These are phyloP conservation scores for Hemibagrus guttatus DNA, from an alignment of 2,797 vertebrate species.

Conservation along the genomic window DNA sequence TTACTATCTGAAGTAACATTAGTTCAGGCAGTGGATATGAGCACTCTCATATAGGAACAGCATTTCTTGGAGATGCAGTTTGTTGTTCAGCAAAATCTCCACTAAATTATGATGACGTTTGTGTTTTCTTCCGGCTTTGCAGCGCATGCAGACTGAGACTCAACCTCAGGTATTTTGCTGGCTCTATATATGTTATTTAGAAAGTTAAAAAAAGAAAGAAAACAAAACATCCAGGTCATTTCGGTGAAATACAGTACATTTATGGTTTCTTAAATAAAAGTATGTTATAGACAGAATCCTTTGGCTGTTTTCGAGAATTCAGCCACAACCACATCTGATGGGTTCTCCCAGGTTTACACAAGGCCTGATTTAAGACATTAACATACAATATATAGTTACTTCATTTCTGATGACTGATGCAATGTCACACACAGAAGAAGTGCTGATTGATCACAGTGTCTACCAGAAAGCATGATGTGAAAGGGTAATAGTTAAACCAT, in stretches of 20 bases:
- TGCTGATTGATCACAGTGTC: slow-evolving; percentile 6
- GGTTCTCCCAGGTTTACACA: background rate
- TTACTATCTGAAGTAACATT: slow-evolving; percentile 46
- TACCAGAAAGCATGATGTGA: background rate
- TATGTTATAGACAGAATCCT: background rate
- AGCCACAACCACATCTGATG: background rate
- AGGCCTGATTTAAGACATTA: background rate
- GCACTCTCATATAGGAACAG: slow-evolving; percentile 4
- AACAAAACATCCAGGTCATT: background rate
- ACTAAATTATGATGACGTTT: slow-evolving; percentile 47
- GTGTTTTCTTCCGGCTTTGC: slow-evolving; percentile 42
- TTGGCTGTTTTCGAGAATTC: background rate
- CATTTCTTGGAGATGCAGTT: slow-evolving; percentile 37
- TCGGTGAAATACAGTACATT: background rate
- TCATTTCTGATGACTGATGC: slow-evolving; percentile 4
- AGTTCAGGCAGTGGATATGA: slow-evolving; percentile 40
- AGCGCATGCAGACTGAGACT: slow-evolving; percentile 42
- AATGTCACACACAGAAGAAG: slow-evolving; percentile 7
- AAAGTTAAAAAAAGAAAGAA: background rate
- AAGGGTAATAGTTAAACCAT: background rate
- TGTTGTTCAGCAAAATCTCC: slow-evolving; percentile 39
- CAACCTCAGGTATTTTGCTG: slow-evolving; percentile 49
- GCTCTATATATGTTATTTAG: slow-evolving; percentile 22
- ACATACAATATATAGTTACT: background rate
- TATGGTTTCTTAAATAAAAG: background rate